These are phyloP conservation scores for Tipula confusa DNA, from an alignment of 2,888 invertebrate species.

Conservation along the genomic window DNA sequence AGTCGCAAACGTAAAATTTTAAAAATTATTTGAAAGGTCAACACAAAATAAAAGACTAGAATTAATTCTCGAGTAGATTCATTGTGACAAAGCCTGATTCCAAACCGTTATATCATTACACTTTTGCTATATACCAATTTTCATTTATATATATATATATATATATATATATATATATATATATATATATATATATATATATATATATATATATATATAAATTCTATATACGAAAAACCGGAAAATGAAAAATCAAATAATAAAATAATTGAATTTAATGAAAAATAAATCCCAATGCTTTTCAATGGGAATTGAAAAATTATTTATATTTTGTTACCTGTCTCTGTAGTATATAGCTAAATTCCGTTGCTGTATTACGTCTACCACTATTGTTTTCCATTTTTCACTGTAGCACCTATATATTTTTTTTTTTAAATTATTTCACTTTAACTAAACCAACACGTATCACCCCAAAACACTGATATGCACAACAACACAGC, in stretches of 20 bases:
- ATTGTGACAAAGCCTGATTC: no score
- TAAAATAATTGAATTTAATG: background rate
- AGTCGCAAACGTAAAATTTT: background rate
- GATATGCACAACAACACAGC: background rate
- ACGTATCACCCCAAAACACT: background rate
- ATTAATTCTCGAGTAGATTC: background rate
- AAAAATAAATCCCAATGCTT: background rate
- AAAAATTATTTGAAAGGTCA: background rate
- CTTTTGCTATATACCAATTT: no score
- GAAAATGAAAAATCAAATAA: background rate
- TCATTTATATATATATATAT: no score
- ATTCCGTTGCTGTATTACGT: conserved; percentile 48
- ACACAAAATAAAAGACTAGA: background rate
- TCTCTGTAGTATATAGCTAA: conserved; percentile 49
- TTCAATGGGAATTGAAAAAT: background rate
- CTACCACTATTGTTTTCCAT: conserved; percentile 40
- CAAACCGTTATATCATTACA: no score
- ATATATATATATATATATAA: background rate
- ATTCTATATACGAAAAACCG: background rate
- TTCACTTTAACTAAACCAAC: background rate
- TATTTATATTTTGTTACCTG: conserved; percentile 41
- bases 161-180: no score
- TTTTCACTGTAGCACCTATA: background rate
- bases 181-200: no score
- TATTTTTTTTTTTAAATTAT: background rate